Evolutionary conservation across 2,797 vertebrate genomes (phyloP).

Genomic region (Catharus ustulatus): DNA sequence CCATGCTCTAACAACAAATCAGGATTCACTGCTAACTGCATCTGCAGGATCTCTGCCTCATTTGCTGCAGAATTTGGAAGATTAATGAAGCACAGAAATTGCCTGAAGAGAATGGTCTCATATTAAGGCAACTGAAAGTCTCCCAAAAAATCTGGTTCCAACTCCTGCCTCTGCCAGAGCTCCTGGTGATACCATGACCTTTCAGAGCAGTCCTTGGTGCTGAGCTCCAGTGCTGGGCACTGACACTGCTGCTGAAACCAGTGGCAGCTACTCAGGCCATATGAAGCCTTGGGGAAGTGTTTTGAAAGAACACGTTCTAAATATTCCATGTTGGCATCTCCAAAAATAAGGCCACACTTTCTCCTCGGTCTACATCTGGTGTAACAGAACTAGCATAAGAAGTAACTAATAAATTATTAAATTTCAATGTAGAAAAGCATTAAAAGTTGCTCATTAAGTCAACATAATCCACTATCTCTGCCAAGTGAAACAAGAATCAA

Average conservation of each 20-base stretch:
- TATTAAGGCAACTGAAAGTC: background rate
- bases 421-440: background rate
- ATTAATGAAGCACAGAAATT: slow-evolving; percentile 33
- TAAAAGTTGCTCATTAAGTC: background rate
- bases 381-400: background rate
- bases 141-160: background rate
- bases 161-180: background rate
- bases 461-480: background rate
- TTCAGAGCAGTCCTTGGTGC: background rate
- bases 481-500: background rate
- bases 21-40: background rate
- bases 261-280: background rate
- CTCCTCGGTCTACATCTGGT: background rate
- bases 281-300: background rate
- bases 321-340: background rate
- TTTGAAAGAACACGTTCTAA: background rate
- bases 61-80: slow-evolving; percentile 36
- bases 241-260: background rate
- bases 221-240: background rate
- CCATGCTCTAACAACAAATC: background rate
- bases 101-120: background rate
- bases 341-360: background rate
- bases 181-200: background rate
- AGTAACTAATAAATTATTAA: background rate
- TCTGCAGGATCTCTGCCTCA: slow-evolving; percentile 38